A percentile compares a stretch with the other conserved stretches of the same genome.
These are phyloP conservation scores for Pollachius pollachius DNA, from an alignment of 2,113 vertebrate species.

Conservation along the genomic window DNA sequence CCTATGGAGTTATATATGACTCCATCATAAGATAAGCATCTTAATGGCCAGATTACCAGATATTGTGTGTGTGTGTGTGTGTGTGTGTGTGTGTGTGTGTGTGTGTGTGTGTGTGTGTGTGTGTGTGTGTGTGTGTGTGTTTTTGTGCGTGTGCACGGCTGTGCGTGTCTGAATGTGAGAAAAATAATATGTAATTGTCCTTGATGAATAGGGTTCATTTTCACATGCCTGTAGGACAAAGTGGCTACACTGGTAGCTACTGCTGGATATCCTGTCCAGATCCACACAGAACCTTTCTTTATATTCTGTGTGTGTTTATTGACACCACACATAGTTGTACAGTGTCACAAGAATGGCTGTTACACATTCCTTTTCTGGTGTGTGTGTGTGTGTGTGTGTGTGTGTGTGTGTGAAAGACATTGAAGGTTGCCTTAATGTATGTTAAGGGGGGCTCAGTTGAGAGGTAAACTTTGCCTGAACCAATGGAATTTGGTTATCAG, in stretches of 20 bases:
- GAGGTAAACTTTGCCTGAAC: too few species aligned
- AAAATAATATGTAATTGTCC: slow-evolving; percentile 16
- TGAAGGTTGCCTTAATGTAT: too few species aligned
- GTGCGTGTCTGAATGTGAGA: neutral
- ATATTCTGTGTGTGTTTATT: neutral
- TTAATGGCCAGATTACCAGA: slow-evolving; percentile 40
- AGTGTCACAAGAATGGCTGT: neutral
- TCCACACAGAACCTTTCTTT: slow-evolving; percentile 62
- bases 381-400: slow-evolving; percentile 24
- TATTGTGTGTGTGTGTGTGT: slow-evolving; percentile 50
- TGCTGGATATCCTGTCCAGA: slow-evolving; percentile 71
- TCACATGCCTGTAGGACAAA: slow-evolving; percentile 60
- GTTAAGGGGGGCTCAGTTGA: too few species aligned
- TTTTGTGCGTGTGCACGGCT: slow-evolving; percentile 15
- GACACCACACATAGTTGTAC: neutral
- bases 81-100: slow-evolving; percentile 23
- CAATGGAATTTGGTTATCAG: too few species aligned
- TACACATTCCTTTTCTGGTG: neutral
- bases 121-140: slow-evolving; percentile 1
- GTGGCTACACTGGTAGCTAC: slow-evolving; percentile 53
- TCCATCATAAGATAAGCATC: neutral
- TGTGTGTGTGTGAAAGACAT: too few species aligned
- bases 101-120: neutral
- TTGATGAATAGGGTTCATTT: slow-evolving; percentile 63
- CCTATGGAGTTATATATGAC: neutral